phyloP scores from a whole-genome alignment of 2,888 invertebrate species.

The Cinara cedri region DNA sequence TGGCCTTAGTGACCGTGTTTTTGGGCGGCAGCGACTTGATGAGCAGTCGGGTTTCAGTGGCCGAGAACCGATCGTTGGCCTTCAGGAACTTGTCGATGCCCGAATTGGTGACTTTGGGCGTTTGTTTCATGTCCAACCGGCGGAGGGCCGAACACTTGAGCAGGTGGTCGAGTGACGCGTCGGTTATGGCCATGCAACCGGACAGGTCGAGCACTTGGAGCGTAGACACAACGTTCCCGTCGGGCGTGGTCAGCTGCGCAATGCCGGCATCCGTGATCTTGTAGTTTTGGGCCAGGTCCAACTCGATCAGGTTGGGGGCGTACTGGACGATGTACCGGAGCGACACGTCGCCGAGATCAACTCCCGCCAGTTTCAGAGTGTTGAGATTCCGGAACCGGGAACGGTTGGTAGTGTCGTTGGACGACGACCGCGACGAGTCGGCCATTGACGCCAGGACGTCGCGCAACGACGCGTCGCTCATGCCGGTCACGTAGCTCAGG shows the following conservation, averaged over 20 bases:
- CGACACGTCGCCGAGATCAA: conserved; percentile 88
- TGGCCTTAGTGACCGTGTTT: background rate
- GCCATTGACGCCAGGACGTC: conserved; percentile 87
- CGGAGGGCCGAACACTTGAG: conserved; percentile 70
- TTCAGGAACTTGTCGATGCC: conserved; percentile 80
- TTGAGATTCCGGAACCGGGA: conserved; percentile 79
- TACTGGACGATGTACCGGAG: conserved; percentile 79
- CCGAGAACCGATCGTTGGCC: conserved; percentile 25
- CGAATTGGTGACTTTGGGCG: conserved; percentile 79
- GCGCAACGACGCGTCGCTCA: conserved; percentile 82
- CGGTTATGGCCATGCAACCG: conserved; percentile 81
- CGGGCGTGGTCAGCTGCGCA: conserved; percentile 80
- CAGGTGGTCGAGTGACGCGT: conserved; percentile 81
- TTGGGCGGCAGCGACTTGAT: background rate
- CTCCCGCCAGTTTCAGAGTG: conserved; percentile 80
- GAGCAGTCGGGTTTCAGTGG: conserved; percentile 30
- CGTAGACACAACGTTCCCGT: conserved; percentile 69
- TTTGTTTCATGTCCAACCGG: conserved; percentile 79
- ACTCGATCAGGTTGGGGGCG: conserved; percentile 73
- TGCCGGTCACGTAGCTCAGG: conserved; percentile 83
- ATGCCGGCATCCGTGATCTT: conserved; percentile 89
- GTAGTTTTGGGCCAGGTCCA: conserved; percentile 86
- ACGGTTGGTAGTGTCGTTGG: conserved; percentile 76
- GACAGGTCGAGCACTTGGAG: conserved; percentile 79
- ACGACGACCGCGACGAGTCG: conserved; percentile 76